Conservation (phyloP, 2,113 vertebrate genomes). For the Carassius carassius region DNA sequence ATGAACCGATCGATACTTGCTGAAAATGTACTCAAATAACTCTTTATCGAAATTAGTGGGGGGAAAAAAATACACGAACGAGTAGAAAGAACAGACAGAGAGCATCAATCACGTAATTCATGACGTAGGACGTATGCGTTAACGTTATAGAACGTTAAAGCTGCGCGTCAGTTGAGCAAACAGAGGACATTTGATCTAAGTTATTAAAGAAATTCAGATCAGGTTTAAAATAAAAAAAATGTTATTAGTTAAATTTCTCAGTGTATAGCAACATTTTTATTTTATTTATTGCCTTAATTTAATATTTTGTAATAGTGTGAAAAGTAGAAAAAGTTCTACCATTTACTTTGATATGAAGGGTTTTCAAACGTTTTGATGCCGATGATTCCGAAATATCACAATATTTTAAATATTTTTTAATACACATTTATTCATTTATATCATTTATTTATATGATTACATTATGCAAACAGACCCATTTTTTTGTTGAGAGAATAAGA, state of each 20-base stretch:
- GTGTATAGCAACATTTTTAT: neutral
- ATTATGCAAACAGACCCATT: too few relatives aligned
- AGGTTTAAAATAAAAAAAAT: neutral
- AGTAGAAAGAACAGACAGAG: neutral
- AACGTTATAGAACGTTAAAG: neutral
- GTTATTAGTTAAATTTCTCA: neutral
- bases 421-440: too few relatives aligned
- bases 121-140: neutral
- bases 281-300: neutral
- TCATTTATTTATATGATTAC: too few relatives aligned
- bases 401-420: too few relatives aligned
- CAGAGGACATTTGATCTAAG: neutral
- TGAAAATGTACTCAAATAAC: neutral
- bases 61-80: neutral
- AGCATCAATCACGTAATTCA: neutral
- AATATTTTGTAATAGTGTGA: neutral
- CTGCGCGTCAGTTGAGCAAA: conserved; percentile 17
- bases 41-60: neutral
- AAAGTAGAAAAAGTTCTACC: too few relatives aligned
- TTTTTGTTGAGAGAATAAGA: too few relatives aligned
- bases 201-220: neutral
- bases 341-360: too few relatives aligned
- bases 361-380: too few relatives aligned
- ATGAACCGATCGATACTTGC: neutral
- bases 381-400: too few relatives aligned